Evolutionary conservation across 2,113 vertebrate genomes (phyloP).

Genomic region (Mobula birostris): DNA sequence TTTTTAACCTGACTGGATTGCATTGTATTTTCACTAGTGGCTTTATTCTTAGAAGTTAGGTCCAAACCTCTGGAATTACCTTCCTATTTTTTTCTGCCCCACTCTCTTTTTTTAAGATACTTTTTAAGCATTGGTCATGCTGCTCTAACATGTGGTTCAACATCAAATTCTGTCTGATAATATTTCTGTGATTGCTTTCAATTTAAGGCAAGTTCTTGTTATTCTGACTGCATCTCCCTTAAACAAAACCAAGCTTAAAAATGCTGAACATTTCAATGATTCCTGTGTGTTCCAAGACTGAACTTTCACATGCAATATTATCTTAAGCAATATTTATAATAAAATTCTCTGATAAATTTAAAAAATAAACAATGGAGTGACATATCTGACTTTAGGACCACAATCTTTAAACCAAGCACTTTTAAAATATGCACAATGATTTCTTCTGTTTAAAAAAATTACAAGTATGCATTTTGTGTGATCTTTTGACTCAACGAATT

Average conservation of each 20-base stretch:
- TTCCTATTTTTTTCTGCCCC: too few relatives aligned
- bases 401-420: neutral
- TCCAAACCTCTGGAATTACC: neutral
- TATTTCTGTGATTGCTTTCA: neutral
- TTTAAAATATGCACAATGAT: neutral
- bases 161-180: neutral
- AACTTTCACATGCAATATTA: neutral
- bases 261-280: neutral
- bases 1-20: neutral
- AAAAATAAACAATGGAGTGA: neutral
- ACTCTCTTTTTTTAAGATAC: neutral
- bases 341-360: neutral
- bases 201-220: neutral
- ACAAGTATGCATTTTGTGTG: conserved; percentile 59
- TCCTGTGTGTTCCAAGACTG: neutral
- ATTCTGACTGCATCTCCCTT: neutral
- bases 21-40: neutral
- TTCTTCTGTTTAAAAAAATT: conserved; percentile 43
- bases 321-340: neutral
- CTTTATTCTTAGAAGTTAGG: neutral
- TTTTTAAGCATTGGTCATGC: neutral
- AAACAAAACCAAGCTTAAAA: neutral
- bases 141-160: neutral
- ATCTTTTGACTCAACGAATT: conserved; percentile 52
- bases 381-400: neutral